A percentile compares a stretch with the other conserved stretches of the same genome.
These are phyloP conservation scores for Cheumatopsyche charites DNA, from an alignment of 1,140 invertebrate species.

Conservation along the genomic window DNA sequence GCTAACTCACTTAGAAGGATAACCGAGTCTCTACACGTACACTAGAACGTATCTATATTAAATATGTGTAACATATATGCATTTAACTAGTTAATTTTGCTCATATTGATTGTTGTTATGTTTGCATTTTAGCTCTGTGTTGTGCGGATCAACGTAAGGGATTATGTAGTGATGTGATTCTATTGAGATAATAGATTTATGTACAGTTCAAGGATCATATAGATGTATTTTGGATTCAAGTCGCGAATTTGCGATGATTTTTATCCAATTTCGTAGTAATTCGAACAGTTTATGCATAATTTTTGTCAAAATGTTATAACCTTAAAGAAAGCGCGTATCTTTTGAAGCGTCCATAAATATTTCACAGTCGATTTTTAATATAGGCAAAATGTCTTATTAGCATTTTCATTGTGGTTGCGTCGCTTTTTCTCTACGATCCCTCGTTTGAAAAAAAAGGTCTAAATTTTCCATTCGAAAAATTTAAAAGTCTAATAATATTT, in stretches of 20 bases:
- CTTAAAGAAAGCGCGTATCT: neutral
- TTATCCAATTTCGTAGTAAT: too few species aligned
- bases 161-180: too few species aligned
- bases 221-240: too few species aligned
- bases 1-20: conserved; percentile 12
- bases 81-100: too few species aligned
- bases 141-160: too few species aligned
- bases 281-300: too few species aligned
- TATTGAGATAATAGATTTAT: too few species aligned
- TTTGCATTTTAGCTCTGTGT: too few species aligned
- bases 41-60: neutral
- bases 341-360: conserved; percentile 8
- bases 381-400: conserved; percentile 26
- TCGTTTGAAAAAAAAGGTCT: conserved; percentile 4
- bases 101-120: too few species aligned
- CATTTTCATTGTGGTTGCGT: conserved; percentile 26
- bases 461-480: conserved; percentile 30
- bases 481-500: conserved; percentile 34
- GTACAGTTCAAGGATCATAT: too few species aligned
- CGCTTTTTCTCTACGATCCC: conserved; percentile 3
- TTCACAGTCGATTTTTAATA: conserved; percentile 25
- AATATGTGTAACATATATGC: neutral
- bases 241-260: too few species aligned
- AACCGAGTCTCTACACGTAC: neutral
- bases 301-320: too few species aligned